Evolutionary conservation across 2,797 vertebrate species (phyloP), one percentile per base, ranked within the genome.

Genomic region (Crax fasciolata): DNA sequence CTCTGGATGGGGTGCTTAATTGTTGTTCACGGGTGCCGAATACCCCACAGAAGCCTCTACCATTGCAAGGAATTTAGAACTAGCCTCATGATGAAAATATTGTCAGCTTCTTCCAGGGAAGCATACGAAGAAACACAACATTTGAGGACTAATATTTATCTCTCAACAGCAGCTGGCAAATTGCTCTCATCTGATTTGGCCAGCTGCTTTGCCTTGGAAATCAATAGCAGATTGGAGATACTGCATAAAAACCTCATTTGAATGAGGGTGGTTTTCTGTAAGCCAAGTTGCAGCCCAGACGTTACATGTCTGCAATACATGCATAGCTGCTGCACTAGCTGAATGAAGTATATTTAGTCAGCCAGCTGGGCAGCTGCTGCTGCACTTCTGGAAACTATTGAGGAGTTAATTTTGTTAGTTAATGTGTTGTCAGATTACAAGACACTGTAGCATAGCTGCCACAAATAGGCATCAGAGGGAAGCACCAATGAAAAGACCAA

Each of bases 91-190:
- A 59, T 70, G 61, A 89, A 95, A 96, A 94, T 86, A 92, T 76
- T 75, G 65, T 66, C 82, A 88, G 23, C 67, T 91, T 91, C 74
- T 79, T 95, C 67, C 41, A 61, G 51, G 41, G 44, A 58, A 85
- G 28, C 49, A 55, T 57, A 73, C 43, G 87, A 89, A 94, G 87
- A 86, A 93, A 86, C 70, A 81, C 86, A 78, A 76, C 68, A 85
- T 90, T 92, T 91, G 44, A 23, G 61, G 38, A 88, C 74, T 87
- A 94, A 95, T 94, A 95, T 88, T 96, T 93, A 86, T 90, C 59
- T 27, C 46, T 87, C 73, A 84, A 75, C 94, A 94, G 41, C 92
- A 95, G 74, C 82, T 95, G 94, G 62, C 46, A 94, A 92, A 94
- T 79, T 74, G 77, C 65, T 93, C 68, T 97, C 68, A 84, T 91